phyloP scores from a whole-genome alignment of 2,113 vertebrate genomes.

The Motacilla tschutschensis region DNA sequence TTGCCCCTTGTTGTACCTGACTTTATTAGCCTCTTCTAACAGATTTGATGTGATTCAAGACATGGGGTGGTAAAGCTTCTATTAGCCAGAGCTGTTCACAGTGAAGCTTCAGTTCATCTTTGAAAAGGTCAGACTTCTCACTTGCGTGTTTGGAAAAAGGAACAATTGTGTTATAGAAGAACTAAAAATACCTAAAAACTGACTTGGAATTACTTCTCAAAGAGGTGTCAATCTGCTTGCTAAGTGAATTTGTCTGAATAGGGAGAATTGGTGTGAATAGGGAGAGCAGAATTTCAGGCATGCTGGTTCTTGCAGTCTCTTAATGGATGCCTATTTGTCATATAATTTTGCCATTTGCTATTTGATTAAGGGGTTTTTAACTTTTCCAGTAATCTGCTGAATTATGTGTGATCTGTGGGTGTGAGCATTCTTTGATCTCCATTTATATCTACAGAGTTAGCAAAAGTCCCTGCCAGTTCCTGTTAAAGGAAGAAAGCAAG shows the following conservation, averaged over 20 bases:
- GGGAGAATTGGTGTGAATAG: not conserved
- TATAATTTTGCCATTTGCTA: slow-evolving; percentile 9
- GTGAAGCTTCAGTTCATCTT: not conserved
- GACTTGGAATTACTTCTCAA: not conserved
- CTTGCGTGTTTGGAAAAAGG: not conserved
- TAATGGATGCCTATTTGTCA: slow-evolving; percentile 21
- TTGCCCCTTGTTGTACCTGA: not conserved
- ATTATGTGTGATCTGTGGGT: slow-evolving; percentile 4
- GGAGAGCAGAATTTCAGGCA: not conserved
- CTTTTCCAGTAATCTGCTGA: slow-evolving; percentile 30
- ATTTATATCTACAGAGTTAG: not conserved
- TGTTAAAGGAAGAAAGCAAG: slow-evolving; percentile 9
- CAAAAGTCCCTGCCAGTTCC: not conserved
- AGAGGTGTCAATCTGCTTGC: not conserved
- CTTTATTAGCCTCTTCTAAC: not conserved
- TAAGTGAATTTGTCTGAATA: not conserved
- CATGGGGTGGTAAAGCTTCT: not conserved
- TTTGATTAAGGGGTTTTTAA: slow-evolving; percentile 25
- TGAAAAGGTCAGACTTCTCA: slow-evolving; percentile 42
- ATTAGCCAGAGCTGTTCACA: not conserved
- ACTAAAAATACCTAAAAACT: slow-evolving; percentile 6
- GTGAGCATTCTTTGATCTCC: slow-evolving; percentile 20
- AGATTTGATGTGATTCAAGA: not conserved
- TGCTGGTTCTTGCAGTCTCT: not conserved
- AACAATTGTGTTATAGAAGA: not conserved